Evolutionary conservation across 2,888 invertebrate species (phyloP).

Genomic region (Microctonus brassicae): DNA sequence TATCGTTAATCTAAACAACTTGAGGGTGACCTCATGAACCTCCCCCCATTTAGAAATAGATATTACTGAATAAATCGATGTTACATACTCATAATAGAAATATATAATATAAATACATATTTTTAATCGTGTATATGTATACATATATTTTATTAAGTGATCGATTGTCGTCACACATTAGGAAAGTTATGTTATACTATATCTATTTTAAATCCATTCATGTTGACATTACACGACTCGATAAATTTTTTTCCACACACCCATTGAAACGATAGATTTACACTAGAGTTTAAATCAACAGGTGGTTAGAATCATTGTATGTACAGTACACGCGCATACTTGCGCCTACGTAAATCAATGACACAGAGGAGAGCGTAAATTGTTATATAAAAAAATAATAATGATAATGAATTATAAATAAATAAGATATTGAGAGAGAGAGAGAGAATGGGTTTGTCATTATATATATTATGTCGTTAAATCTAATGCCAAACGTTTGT

Average conservation of each 20-base stretch:
- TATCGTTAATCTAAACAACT: conserved; percentile 44
- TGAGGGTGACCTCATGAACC: not conserved
- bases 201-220: conserved; percentile 12
- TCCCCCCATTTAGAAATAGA: not conserved
- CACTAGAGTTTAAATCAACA: conserved; percentile 28
- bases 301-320: conserved; percentile 18
- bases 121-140: not conserved
- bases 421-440: conserved; percentile 6
- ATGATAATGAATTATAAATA: not conserved
- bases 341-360: conserved; percentile 9
- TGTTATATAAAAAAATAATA: not conserved
- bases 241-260: conserved; percentile 27
- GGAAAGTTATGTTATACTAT: not conserved
- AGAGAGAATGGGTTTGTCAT: conserved; percentile 26
- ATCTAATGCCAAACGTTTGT: conserved; percentile 25
- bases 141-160: not conserved
- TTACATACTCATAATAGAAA: not conserved
- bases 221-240: conserved; percentile 37
- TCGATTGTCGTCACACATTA: conserved; percentile 17
- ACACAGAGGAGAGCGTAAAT: not conserved
- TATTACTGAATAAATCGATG: conserved; percentile 1
- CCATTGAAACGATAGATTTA: conserved; percentile 19
- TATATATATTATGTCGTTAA: conserved; percentile 19
- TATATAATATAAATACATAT: too few relatives aligned
- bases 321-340: not conserved